Evolutionary conservation across 1,140 invertebrate species (phyloP), one percentile per base, ranked within the genome.

Genomic region (Hycleus phaleratus): DNA sequence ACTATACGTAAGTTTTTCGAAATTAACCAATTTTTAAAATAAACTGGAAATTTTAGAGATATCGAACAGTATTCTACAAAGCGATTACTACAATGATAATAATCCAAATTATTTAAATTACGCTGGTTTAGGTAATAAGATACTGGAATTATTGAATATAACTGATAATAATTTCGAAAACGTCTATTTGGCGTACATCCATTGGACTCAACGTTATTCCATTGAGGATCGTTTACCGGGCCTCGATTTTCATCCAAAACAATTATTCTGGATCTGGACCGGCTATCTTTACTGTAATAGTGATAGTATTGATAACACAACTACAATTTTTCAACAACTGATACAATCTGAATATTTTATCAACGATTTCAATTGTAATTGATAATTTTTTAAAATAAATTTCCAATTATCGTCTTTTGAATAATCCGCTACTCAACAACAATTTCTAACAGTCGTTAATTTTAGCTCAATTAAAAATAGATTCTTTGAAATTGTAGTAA

Each of bases 301-400:
- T 38, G 11, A 46, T 46, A 52, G 18, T 18, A 18, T 18, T 18
- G 72, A 69, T 53, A 53, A 48, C 24, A 25, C 47, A 46, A 2
- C 39, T 10, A 18, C 53, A 48, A 18, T 55, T 45, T n/a, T 26
- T 54, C 44, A 59, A 59, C 8, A 25, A 47, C 12, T 56, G 61
- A 47, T 26, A 9, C 59, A 59, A 56, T 62, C 61, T 9, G 43
- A 18, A 43, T 52, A 85, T 26, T 89, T 90, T 68, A 74, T 83
- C 0, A 68, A 75, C 53, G 81, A 80, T 58, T 89, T 83, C 67
- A 78, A 81, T n/a, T 88, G 86, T 65, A 71, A 5, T 32, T 7
- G 32, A 7, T 32, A 32, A 3, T 32, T 32, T 32, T 32, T 32
- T 32, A 1, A 4, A 32, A 32, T 32, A 32, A 32, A 32, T 32